These are phyloP conservation scores for Mizuhopecten yessoensis DNA, from an alignment of 1,140 invertebrate genomes.

Conservation along the genomic window DNA sequence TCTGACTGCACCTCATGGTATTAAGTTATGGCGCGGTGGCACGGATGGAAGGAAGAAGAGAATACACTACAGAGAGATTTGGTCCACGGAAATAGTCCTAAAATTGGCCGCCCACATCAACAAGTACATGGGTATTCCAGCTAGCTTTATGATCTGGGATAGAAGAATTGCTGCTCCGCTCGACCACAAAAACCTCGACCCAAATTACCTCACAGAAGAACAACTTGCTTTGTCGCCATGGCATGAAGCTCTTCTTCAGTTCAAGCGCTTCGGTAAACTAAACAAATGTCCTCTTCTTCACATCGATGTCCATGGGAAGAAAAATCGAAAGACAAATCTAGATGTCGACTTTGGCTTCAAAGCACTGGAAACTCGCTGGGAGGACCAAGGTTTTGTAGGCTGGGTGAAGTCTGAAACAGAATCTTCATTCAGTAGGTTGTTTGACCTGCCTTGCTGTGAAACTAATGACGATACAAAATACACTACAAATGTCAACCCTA, in stretches of 20 bases:
- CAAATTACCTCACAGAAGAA: slow-evolving; percentile 62
- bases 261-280: slow-evolving; percentile 54
- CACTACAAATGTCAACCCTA: slow-evolving; percentile 58
- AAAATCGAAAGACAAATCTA: slow-evolving; percentile 60
- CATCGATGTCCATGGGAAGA: slow-evolving; percentile 64
- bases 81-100: slow-evolving; percentile 60
- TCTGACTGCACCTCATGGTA: slow-evolving; percentile 61
- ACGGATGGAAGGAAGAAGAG: slow-evolving; percentile 58
- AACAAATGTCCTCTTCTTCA: slow-evolving; percentile 63
- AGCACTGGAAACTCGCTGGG: slow-evolving; percentile 61
- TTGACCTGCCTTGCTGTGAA: slow-evolving; percentile 48
- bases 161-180: slow-evolving; percentile 59
- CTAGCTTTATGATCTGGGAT: slow-evolving; percentile 65
- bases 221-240: slow-evolving; percentile 59
- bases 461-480: slow-evolving; percentile 53
- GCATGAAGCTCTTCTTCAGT: slow-evolving; percentile 61
- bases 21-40: slow-evolving; percentile 64
- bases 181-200: slow-evolving; percentile 62
- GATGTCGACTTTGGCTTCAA: slow-evolving; percentile 62
- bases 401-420: slow-evolving; percentile 56
- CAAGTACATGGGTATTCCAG: slow-evolving; percentile 56
- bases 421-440: slow-evolving; percentile 52
- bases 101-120: slow-evolving; percentile 56
- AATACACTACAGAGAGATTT: slow-evolving; percentile 61
- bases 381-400: slow-evolving; percentile 53